Conservation (phyloP, 1,140 invertebrate species). For the Chionoecetes opilio region DNA sequence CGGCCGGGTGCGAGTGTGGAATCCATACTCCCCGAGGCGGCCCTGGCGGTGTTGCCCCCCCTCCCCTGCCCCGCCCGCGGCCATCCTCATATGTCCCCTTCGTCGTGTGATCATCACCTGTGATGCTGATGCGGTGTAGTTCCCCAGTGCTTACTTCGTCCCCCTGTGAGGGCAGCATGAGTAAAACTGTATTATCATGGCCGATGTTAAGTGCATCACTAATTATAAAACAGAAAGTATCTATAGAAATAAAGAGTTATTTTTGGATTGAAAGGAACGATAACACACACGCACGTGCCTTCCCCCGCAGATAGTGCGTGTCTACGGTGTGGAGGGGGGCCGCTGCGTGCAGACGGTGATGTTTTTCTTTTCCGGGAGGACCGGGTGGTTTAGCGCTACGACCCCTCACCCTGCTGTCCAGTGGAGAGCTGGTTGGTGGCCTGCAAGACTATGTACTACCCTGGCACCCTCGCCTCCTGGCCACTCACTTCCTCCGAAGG, state of each 20-base stretch:
- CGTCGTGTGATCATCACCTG: slow-evolving; percentile 57
- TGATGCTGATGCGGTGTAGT: slow-evolving; percentile 67
- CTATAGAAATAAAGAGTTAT: background rate
- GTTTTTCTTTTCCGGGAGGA: slow-evolving; percentile 60
- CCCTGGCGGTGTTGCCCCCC: slow-evolving; percentile 44
- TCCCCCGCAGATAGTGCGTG: slow-evolving; percentile 59
- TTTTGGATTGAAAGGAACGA: too few relatives aligned
- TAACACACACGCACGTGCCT: background rate
- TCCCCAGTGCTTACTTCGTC: background rate
- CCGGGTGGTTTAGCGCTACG: slow-evolving; percentile 46
- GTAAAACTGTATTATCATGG: background rate
- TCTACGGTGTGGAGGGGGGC: slow-evolving; percentile 62
- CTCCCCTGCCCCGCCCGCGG: slow-evolving; percentile 56
- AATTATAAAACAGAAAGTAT: background rate
- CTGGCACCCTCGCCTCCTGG: background rate
- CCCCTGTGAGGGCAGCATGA: background rate
- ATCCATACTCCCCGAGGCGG: slow-evolving; percentile 60
- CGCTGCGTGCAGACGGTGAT: slow-evolving; percentile 65
- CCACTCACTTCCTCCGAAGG: background rate
- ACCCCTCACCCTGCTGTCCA: slow-evolving; percentile 50
- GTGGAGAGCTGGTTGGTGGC: slow-evolving; percentile 48
- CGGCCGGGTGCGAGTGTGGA: slow-evolving; percentile 67
- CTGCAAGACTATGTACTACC: slow-evolving; percentile 64
- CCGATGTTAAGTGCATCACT: background rate
- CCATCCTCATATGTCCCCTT: slow-evolving; percentile 42